phyloP scores from a whole-genome alignment of 2,113 vertebrate genomes.

The Vulpes vulpes region DNA sequence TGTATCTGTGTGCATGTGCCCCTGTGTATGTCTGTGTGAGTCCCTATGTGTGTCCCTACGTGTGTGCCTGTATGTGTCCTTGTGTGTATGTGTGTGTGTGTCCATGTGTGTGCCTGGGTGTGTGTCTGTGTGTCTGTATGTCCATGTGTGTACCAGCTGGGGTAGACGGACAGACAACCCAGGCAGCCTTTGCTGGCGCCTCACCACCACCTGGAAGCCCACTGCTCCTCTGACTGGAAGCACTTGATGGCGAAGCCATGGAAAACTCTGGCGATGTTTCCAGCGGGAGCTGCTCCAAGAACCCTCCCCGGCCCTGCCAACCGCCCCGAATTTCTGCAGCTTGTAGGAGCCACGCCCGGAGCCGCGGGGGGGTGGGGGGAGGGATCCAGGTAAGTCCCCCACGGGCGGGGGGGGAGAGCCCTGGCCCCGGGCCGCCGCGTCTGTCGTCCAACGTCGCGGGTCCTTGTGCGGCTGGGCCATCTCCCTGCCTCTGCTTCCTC shows the following conservation, averaged over 20 bases:
- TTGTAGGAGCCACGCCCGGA: too few species aligned
- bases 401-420: too few species aligned
- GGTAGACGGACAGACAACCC: not conserved
- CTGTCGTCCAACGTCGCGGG: rapidly evolving
- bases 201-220: not conserved
- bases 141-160: not conserved
- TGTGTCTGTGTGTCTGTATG: too few species aligned
- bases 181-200: rapidly evolving
- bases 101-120: not conserved
- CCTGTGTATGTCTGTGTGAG: not conserved
- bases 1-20: not conserved
- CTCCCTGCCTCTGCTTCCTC: not conserved
- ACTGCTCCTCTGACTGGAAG: not conserved
- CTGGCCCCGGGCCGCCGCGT: not conserved
- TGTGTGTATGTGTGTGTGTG: not conserved
- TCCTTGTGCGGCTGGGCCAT: not conserved
- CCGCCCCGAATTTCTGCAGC: not conserved
- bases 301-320: rapidly evolving
- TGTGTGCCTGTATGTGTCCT: not conserved
- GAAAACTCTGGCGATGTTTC: not conserved
- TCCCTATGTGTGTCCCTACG: not conserved
- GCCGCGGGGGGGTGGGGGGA: too few species aligned
- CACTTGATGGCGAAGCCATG: rapidly evolving
- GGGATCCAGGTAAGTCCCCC: too few species aligned
- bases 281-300: rapidly evolving